Evolutionary conservation across 2,113 vertebrate genomes (phyloP).

Genomic region (Urocitellus parryii): DNA sequence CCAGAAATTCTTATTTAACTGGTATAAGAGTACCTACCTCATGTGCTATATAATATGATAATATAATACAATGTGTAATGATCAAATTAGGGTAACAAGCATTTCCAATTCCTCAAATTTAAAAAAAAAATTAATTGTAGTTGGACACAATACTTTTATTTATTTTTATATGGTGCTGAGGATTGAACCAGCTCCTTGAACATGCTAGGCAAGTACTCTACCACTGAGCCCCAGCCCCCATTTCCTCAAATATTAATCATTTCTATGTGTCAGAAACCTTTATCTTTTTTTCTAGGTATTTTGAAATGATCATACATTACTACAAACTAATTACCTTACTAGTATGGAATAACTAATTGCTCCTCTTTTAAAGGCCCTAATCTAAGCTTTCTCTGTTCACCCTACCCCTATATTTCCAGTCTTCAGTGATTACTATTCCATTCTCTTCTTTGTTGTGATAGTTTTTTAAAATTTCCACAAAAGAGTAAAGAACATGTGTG

Average conservation of each 20-base stretch:
- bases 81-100: neutral
- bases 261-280: neutral
- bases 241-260: neutral
- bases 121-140: too few species aligned
- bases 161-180: too few species aligned
- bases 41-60: neutral
- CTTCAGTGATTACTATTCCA: neutral
- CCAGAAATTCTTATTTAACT: neutral
- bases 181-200: too few species aligned
- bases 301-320: neutral
- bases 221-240: neutral
- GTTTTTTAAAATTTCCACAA: neutral
- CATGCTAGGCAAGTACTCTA: too few species aligned
- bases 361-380: neutral
- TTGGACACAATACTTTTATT: too few species aligned
- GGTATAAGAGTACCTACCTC: neutral
- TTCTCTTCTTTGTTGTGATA: neutral
- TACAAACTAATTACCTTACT: neutral
- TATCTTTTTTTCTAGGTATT: neutral
- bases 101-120: neutral
- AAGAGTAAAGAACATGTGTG: neutral
- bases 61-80: neutral
- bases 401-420: neutral
- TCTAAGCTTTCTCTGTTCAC: neutral
- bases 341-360: neutral